These are phyloP conservation scores for Diuraphis noxia DNA, from an alignment of 1,140 invertebrate genomes.

Conservation along the genomic window DNA sequence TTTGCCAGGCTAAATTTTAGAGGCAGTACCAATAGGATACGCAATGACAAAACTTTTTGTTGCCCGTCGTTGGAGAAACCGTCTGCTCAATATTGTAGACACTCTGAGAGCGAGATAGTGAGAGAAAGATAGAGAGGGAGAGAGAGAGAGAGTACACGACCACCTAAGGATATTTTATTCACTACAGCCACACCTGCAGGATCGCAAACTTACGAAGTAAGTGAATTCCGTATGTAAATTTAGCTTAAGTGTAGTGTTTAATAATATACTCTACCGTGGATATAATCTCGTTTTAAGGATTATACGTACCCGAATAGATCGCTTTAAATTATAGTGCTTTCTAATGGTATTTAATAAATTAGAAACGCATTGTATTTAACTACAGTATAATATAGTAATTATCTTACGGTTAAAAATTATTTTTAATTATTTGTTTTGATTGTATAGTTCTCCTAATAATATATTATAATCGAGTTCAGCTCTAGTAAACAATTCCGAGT, in stretches of 20 bases:
- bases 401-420: neutral
- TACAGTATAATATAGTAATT: neutral
- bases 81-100: neutral
- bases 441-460: neutral
- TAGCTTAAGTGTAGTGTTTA: constrained; percentile 29
- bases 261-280: neutral
- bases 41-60: constrained; percentile 4
- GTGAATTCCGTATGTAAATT: constrained; percentile 35
- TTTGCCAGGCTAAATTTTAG: neutral
- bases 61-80: neutral
- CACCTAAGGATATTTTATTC: neutral
- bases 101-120: neutral
- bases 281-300: constrained; percentile 43
- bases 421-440: no score
- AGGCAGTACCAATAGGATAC: neutral
- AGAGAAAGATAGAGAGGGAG: neutral
- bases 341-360: neutral
- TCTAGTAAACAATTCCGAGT: neutral
- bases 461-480: neutral
- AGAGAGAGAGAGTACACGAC: neutral
- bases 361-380: constrained; percentile 14
- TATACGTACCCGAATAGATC: neutral
- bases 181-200: neutral
- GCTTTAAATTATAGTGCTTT: neutral
- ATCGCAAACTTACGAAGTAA: constrained; percentile 13